A percentile compares a stretch with the other conserved stretches of the same genome.
Evolutionary conservation across 2,888 invertebrate genomes (phyloP).

Genomic region (Eurois occulta): DNA sequence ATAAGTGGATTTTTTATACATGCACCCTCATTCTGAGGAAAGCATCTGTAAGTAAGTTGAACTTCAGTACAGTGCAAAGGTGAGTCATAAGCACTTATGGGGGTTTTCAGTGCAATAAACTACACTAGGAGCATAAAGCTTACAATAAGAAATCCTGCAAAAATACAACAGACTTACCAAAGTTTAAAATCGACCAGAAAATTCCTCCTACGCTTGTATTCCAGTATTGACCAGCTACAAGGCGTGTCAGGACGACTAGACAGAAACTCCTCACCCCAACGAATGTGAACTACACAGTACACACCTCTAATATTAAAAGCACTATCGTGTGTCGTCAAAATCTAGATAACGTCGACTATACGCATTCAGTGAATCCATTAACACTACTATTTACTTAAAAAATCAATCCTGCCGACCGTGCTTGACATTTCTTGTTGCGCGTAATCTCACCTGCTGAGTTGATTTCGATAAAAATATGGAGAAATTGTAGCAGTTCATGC

Average conservation of each 20-base stretch:
- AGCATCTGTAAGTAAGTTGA: neutral
- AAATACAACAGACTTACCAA: slow-evolving; percentile 9
- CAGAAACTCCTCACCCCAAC: slow-evolving; percentile 7
- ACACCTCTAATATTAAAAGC: slow-evolving; percentile 29
- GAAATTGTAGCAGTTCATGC: neutral
- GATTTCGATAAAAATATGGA: neutral
- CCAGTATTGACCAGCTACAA: neutral
- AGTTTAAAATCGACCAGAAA: neutral
- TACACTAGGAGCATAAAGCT: neutral
- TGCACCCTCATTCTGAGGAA: neutral
- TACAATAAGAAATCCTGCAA: neutral
- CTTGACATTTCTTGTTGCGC: neutral
- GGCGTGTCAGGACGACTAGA: slow-evolving; percentile 4
- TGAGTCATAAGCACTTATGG: neutral
- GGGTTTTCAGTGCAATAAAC: neutral
- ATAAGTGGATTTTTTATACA: neutral
- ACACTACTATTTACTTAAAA: slow-evolving; percentile 33
- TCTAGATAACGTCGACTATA: slow-evolving; percentile 29
- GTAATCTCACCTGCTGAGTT: too few relatives aligned
- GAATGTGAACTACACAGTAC: slow-evolving; percentile 1
- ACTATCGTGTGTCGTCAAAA: slow-evolving; percentile 38
- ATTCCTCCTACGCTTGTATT: neutral
- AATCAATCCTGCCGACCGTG: slow-evolving; percentile 4
- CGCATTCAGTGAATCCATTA: slow-evolving; percentile 40
- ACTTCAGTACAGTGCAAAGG: neutral